Evolutionary conservation across 1,140 invertebrate genomes (phyloP).

Genomic region (Lepidotrigona ventralis): DNA sequence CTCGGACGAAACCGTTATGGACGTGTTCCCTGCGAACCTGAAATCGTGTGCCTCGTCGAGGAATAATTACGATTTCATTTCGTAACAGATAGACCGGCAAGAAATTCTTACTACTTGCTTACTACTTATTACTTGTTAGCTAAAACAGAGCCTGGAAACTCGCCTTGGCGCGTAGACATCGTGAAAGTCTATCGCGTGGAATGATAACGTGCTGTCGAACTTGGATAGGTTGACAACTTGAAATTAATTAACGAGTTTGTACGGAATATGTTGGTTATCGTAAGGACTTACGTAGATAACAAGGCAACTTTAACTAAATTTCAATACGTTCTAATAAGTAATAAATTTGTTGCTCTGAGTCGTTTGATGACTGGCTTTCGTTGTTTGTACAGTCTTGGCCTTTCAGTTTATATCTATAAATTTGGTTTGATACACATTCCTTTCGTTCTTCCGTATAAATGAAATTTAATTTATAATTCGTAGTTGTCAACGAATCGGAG

Average conservation of each 20-base stretch:
- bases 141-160: conserved; percentile 15
- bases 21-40: not conserved
- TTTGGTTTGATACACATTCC: too few species aligned
- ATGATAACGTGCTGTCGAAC: not conserved
- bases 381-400: too few species aligned
- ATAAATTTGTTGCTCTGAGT: not conserved
- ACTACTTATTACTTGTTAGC: not conserved
- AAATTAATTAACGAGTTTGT: conserved; percentile 1
- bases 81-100: conserved; percentile 31
- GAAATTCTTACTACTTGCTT: conserved; percentile 21
- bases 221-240: not conserved
- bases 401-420: too few species aligned
- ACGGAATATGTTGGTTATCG: not conserved
- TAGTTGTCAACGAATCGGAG: not conserved
- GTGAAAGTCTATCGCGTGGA: conserved; percentile 22
- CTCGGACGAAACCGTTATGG: conserved; percentile 9
- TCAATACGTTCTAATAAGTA: not conserved
- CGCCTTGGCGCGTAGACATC: not conserved
- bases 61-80: conserved; percentile 24
- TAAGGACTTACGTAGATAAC: not conserved
- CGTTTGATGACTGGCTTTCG: too few species aligned
- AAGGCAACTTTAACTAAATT: too few species aligned
- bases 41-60: too few species aligned
- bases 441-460: too few species aligned
- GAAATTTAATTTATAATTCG: too few species aligned